Evolutionary conservation across 2,888 invertebrate species (phyloP).

Genomic region (Galerucella nymphaeae): DNA sequence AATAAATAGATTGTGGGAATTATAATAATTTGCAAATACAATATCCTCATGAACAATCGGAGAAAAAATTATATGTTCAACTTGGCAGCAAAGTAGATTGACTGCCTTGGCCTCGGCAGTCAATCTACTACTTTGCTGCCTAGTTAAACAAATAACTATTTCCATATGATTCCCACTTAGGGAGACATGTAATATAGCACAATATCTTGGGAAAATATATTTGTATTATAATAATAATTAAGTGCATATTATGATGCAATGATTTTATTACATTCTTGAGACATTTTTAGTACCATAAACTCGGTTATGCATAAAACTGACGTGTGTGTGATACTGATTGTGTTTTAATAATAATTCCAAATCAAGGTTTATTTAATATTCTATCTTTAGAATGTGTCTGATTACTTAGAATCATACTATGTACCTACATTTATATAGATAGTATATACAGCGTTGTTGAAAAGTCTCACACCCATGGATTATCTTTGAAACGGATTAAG

Average conservation of each 20-base stretch:
- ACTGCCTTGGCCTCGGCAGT: too few species aligned
- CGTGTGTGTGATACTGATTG: background rate
- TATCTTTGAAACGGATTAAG: background rate
- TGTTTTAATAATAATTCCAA: constrained; percentile 5
- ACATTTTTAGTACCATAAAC: background rate
- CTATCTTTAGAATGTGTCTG: constrained; percentile 14
- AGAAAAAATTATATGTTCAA: too few species aligned
- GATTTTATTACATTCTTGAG: background rate
- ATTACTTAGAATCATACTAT: background rate
- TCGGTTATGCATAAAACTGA: background rate
- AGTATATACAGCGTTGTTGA: background rate
- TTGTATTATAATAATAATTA: background rate
- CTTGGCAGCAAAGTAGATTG: too few species aligned
- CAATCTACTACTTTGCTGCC: too few species aligned
- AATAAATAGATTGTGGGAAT: too few species aligned
- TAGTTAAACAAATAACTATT: too few species aligned
- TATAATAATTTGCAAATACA: too few species aligned
- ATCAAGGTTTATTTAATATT: constrained; percentile 13
- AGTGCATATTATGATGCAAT: background rate
- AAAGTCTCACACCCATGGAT: background rate
- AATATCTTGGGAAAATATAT: too few species aligned
- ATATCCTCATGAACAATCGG: too few species aligned
- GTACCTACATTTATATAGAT: background rate
- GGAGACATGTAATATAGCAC: too few species aligned
- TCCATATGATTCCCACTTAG: too few species aligned